Conservation (phyloP, 2,113 vertebrate genomes). For the Larimichthys polyactis region DNA sequence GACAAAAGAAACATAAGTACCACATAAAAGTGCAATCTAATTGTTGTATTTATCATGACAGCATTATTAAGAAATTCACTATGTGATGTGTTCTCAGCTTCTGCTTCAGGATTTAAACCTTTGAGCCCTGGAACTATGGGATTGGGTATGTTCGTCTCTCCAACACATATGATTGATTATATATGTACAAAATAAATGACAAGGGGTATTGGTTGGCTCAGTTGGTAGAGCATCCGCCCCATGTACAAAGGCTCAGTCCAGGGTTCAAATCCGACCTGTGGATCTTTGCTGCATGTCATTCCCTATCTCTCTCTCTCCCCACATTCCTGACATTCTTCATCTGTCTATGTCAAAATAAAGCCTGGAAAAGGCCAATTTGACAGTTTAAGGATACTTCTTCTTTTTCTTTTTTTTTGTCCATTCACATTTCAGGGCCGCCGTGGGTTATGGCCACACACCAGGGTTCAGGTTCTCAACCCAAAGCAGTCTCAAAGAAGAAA, state of each 20-base stretch:
- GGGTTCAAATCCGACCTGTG: too few species aligned
- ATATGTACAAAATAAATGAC: background rate
- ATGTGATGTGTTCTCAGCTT: background rate
- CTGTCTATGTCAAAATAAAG: too few species aligned
- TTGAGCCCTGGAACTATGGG: fast-evolving
- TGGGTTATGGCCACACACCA: background rate
- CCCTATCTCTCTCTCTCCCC: too few species aligned
- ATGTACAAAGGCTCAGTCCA: too few species aligned
- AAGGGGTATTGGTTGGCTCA: too few species aligned
- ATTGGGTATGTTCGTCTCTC: conserved; percentile 27
- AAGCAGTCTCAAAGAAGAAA: conserved; percentile 56
- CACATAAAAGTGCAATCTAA: background rate
- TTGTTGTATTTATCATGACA: background rate
- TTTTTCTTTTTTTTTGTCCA: background rate
- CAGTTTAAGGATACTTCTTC: background rate
- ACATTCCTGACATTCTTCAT: too few species aligned
- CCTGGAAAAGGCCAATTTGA: too few species aligned
- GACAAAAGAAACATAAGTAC: background rate
- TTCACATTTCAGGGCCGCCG: conserved; percentile 1
- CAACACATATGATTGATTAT: background rate
- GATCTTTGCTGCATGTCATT: too few species aligned
- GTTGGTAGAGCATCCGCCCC: too few species aligned
- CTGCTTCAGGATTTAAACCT: background rate
- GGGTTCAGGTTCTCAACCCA: conserved; percentile 22
- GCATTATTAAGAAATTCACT: background rate